Percentiles rank a stretch among this genome's conserved stretches.
Evolutionary conservation across 2,888 invertebrate genomes (phyloP).

Genomic region (Stictocephala bisonia): DNA sequence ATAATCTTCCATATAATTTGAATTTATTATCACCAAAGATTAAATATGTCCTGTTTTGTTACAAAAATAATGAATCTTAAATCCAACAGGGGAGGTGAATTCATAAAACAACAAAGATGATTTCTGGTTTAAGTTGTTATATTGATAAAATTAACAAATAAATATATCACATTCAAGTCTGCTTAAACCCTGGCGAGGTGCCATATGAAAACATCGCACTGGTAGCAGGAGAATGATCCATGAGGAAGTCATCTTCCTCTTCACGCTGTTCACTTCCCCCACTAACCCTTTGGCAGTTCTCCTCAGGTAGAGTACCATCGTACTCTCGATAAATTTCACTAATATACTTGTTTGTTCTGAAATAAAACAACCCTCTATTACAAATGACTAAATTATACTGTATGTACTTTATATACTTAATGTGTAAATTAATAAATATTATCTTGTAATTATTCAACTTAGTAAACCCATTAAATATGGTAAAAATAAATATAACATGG

Average conservation of each 20-base stretch:
- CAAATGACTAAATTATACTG: no score
- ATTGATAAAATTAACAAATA: slow-evolving; percentile 24
- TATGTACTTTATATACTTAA: no score
- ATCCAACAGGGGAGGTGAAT: no score
- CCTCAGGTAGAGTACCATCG: slow-evolving; percentile 65
- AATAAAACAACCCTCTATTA: slow-evolving; percentile 48
- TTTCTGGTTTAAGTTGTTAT: slow-evolving; percentile 22
- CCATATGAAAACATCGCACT: slow-evolving; percentile 62
- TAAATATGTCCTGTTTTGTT: no score
- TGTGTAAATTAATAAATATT: no score
- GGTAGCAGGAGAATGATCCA: slow-evolving; percentile 54
- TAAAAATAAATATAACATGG: no score
- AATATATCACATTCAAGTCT: slow-evolving; percentile 27
- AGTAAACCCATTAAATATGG: no score
- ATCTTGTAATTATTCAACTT: no score
- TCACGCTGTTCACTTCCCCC: slow-evolving; percentile 37
- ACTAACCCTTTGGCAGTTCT: slow-evolving; percentile 55
- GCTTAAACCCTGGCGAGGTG: slow-evolving; percentile 65
- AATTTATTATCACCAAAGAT: no score
- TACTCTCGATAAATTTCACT: slow-evolving; percentile 69
- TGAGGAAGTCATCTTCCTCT: slow-evolving; percentile 57
- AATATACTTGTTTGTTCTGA: slow-evolving; percentile 68
- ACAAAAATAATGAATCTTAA: no score
- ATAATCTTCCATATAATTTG: no score
- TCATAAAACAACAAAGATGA: no score